Evolutionary conservation across 2,888 invertebrate species (phyloP).

Genomic region (Eupeodes luniger): DNA sequence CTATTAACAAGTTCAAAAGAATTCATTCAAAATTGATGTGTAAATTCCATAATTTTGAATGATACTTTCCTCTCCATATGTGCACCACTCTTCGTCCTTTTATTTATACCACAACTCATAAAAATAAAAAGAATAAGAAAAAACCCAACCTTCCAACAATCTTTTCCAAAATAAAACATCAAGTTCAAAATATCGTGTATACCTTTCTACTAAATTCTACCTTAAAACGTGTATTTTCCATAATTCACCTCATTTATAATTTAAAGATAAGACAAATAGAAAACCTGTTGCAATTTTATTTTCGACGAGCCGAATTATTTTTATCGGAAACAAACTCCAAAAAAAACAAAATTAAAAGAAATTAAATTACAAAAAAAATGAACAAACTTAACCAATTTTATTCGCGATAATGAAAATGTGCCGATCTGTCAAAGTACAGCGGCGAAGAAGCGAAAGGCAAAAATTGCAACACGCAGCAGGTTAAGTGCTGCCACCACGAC

Average conservation of each 20-base stretch:
- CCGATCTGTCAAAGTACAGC: too few relatives aligned
- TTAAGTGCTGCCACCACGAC: too few relatives aligned
- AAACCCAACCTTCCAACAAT: neutral
- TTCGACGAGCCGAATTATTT: too few relatives aligned
- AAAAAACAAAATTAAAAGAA: too few relatives aligned
- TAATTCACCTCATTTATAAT: slow-evolving; percentile 19
- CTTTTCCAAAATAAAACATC: slow-evolving; percentile 6
- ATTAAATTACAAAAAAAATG: too few relatives aligned
- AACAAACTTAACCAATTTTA: too few relatives aligned
- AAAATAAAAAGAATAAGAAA: slow-evolving; percentile 2
- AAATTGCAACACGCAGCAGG: too few relatives aligned
- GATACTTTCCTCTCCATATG: slow-evolving; percentile 12
- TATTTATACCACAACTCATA: neutral
- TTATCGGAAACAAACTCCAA: too few relatives aligned
- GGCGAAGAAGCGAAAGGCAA: too few relatives aligned
- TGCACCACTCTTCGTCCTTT: too few relatives aligned
- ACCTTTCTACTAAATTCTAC: neutral
- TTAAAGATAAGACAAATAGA: slow-evolving; percentile 41
- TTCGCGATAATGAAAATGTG: too few relatives aligned
- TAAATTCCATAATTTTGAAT: neutral
- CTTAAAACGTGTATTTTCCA: slow-evolving; percentile 44
- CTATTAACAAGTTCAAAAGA: neutral
- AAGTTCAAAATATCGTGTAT: neutral
- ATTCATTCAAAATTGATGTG: neutral
- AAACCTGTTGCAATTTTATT: too few relatives aligned